Conservation (phyloP, 2,797 vertebrate genomes). For the Pangasius krempfi region DNA sequence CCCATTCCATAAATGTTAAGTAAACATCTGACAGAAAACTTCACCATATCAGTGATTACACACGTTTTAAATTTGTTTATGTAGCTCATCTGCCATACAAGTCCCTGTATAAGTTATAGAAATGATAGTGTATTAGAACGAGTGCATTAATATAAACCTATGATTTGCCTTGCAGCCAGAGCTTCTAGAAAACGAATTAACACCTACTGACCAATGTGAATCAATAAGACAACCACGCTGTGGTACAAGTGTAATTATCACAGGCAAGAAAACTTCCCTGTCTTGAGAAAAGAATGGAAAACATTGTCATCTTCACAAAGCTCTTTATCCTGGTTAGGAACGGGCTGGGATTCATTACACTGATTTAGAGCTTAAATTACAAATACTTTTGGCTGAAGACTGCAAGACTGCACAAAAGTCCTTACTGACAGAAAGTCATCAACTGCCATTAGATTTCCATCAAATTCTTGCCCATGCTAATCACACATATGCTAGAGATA, state of each 20-base stretch:
- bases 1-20: not conserved
- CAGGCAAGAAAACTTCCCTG: not conserved
- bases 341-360: not conserved
- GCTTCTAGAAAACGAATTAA: not conserved
- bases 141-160: not conserved
- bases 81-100: not conserved
- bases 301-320: not conserved
- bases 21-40: not conserved
- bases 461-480: not conserved
- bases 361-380: slow-evolving; percentile 9
- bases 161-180: not conserved
- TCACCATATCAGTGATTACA: not conserved
- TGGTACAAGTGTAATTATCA: not conserved
- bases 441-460: not conserved
- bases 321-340: not conserved
- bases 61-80: not conserved
- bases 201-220: not conserved
- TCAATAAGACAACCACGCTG: not conserved
- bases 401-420: not conserved
- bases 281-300: slow-evolving; percentile 11
- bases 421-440: not conserved
- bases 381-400: not conserved
- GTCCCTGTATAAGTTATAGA: not conserved
- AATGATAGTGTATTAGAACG: not conserved
- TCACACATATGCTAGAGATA: slow-evolving; percentile 1